These are phyloP conservation scores for Dioctria linearis DNA, from an alignment of 2,888 invertebrate species.

Conservation along the genomic window DNA sequence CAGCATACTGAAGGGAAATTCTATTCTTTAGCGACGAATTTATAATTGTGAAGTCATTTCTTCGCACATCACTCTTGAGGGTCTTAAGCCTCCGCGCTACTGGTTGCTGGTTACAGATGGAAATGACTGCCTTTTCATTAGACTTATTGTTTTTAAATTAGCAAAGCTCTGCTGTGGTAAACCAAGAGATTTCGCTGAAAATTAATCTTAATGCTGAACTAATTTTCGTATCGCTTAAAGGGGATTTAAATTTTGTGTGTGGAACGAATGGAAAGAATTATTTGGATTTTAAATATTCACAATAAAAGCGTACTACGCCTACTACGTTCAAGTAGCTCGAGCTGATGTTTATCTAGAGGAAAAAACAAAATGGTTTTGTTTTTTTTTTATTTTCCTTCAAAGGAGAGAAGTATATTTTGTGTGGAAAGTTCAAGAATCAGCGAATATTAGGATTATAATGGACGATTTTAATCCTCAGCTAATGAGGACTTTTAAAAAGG, in stretches of 20 bases:
- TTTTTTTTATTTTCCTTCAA: too few relatives aligned
- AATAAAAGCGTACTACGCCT: too few relatives aligned
- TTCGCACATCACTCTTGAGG: background rate
- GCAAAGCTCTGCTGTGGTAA: background rate
- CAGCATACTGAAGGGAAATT: background rate
- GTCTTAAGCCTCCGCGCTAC: background rate
- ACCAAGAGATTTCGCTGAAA: background rate
- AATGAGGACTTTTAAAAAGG: too few relatives aligned
- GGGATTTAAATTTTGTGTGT: background rate
- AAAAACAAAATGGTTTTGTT: too few relatives aligned
- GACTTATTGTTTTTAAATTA: conserved; percentile 35
- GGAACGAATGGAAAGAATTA: background rate
- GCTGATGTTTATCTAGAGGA: too few relatives aligned
- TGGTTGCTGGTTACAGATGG: conserved; percentile 1
- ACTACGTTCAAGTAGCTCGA: too few relatives aligned
- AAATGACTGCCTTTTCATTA: conserved; percentile 26
- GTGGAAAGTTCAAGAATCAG: too few relatives aligned
- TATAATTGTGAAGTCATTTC: background rate
- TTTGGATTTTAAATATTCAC: background rate
- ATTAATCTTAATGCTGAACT: background rate
- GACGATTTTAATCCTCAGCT: too few relatives aligned
- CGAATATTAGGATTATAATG: too few relatives aligned
- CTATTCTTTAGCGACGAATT: background rate
- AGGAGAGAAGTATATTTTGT: too few relatives aligned
- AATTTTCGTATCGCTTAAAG: background rate